Percentiles rank a stretch among this genome's conserved stretches.
Evolutionary conservation across 2,797 vertebrate species (phyloP).

Genomic region (Helicolenus hilgendorfi): DNA sequence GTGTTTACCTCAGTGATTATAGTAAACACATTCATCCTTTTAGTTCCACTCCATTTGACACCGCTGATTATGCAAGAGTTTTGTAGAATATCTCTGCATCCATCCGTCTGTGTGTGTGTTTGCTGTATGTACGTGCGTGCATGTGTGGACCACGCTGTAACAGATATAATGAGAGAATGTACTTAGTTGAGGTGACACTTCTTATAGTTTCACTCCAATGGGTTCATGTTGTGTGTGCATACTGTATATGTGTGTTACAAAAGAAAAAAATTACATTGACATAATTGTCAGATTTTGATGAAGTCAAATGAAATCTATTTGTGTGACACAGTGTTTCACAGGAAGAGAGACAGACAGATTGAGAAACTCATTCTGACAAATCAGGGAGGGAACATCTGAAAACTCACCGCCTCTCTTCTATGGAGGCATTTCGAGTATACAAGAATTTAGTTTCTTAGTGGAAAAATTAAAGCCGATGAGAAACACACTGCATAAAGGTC

Average conservation of each 20-base stretch:
- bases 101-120: not conserved
- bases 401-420: not conserved
- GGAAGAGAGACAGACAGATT: not conserved
- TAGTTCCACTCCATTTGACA: constrained; percentile 45
- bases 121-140: not conserved
- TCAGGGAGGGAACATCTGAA: not conserved
- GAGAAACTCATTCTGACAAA: not conserved
- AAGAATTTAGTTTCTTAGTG: not conserved
- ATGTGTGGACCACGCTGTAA: not conserved
- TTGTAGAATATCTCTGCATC: not conserved
- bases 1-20: constrained; percentile 34
- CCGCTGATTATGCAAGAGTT: constrained; percentile 40
- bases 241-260: not conserved
- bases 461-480: not conserved
- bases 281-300: not conserved
- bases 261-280: not conserved
- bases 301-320: not conserved
- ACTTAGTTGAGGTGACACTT: not conserved
- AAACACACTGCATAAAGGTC: constrained; percentile 2
- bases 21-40: constrained; percentile 62
- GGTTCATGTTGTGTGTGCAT: not conserved
- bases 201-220: not conserved
- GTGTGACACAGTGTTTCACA: not conserved
- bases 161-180: not conserved
- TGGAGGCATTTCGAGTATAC: not conserved